These are phyloP conservation scores for Heterohyrax brucei DNA, from an alignment of 2,797 vertebrate genomes.

Conservation along the genomic window DNA sequence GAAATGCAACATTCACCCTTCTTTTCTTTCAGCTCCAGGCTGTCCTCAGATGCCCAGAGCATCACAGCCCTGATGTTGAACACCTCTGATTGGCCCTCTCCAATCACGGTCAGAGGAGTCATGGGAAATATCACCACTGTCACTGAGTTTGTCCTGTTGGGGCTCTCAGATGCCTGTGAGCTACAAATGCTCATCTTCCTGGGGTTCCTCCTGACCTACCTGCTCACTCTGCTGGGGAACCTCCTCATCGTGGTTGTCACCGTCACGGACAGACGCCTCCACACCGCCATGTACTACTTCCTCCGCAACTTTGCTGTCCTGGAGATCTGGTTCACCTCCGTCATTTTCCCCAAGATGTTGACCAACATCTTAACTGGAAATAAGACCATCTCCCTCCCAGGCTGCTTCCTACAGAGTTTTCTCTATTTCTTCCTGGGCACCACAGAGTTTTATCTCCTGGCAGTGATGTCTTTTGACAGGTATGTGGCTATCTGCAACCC, in stretches of 20 bases:
- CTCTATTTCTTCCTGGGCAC: constrained; percentile 84
- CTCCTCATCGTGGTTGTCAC: constrained; percentile 81
- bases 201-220: constrained; percentile 82
- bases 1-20: background rate
- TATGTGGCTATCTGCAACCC: constrained; percentile 85
- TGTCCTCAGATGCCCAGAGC: background rate
- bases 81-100: background rate
- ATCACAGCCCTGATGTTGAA: background rate
- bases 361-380: constrained; percentile 75
- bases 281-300: constrained; percentile 88
- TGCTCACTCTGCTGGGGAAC: constrained; percentile 82
- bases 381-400: constrained; percentile 72
- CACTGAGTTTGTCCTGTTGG: constrained; percentile 84
- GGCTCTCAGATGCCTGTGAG: constrained; percentile 82
- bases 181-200: constrained; percentile 82
- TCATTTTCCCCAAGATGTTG: constrained; percentile 82
- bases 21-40: background rate
- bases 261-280: constrained; percentile 77
- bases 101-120: background rate
- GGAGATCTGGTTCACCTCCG: constrained; percentile 84
- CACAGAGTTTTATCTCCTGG: constrained; percentile 83
- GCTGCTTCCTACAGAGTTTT: constrained; percentile 78
- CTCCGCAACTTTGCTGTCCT: constrained; percentile 83
- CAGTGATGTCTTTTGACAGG: constrained; percentile 85
- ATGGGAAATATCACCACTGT: constrained; percentile 63